phyloP scores from a whole-genome alignment of 2,113 vertebrate species.

The Xiphophorus couchianus region DNA sequence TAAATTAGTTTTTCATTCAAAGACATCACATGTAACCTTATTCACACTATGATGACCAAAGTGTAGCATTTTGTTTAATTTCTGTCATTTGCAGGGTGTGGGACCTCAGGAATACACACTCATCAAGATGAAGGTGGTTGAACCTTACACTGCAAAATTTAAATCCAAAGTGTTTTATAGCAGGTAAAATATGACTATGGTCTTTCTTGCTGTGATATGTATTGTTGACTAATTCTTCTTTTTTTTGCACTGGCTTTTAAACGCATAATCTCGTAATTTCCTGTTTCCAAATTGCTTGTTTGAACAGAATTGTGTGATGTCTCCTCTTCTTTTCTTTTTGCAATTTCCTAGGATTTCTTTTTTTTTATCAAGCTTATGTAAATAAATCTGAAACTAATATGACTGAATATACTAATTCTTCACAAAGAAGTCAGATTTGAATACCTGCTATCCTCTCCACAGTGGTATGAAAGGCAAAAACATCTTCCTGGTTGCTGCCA shows the following conservation, averaged over 20 bases:
- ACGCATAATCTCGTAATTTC: too few relatives aligned
- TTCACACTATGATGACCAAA: slow-evolving; percentile 4
- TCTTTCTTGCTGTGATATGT: too few relatives aligned
- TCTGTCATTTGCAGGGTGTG: slow-evolving; percentile 84
- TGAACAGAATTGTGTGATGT: too few relatives aligned
- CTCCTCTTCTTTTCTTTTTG: not conserved
- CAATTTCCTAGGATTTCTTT: not conserved
- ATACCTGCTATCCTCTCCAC: not conserved
- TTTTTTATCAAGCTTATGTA: not conserved
- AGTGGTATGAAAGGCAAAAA: slow-evolving; percentile 91
- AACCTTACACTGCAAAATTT: slow-evolving; percentile 91
- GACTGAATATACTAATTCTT: not conserved
- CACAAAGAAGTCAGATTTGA: not conserved
- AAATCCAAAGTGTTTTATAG: slow-evolving; percentile 84
- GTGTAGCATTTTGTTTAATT: not conserved
- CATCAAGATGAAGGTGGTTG: slow-evolving; percentile 94
- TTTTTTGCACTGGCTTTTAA: not conserved
- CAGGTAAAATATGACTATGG: slow-evolving; percentile 53
- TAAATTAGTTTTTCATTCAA: not conserved
- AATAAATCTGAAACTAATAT: not conserved
- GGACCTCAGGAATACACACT: slow-evolving; percentile 97
- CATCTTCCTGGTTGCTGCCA: slow-evolving; percentile 94
- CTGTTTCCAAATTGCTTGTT: too few relatives aligned
- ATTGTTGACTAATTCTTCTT: not conserved
- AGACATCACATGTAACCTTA: too few relatives aligned